These are phyloP conservation scores for Sinotaia quadrata DNA, from an alignment of 2,888 invertebrate species.

Conservation along the genomic window DNA sequence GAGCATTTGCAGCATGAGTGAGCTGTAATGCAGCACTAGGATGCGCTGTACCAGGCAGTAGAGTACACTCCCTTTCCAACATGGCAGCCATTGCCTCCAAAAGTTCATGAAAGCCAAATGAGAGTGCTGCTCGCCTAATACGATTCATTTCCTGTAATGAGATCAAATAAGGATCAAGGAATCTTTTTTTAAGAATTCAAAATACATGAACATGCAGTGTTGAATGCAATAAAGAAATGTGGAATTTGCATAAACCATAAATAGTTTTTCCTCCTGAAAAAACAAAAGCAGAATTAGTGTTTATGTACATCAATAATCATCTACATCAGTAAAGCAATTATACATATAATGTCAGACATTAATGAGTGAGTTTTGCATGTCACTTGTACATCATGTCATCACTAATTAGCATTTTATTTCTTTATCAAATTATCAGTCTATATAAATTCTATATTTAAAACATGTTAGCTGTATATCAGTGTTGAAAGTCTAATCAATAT, in stretches of 20 bases:
- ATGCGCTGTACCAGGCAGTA: slow-evolving; percentile 83
- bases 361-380: too few relatives aligned
- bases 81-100: slow-evolving; percentile 88
- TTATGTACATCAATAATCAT: not conserved
- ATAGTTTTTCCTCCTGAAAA: not conserved
- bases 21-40: slow-evolving; percentile 91
- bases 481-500: too few relatives aligned
- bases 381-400: too few relatives aligned
- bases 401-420: too few relatives aligned
- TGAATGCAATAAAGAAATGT: not conserved
- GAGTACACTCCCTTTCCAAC: slow-evolving; percentile 89
- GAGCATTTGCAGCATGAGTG: slow-evolving; percentile 87
- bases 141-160: slow-evolving; percentile 89
- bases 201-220: not conserved
- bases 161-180: not conserved
- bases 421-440: too few relatives aligned
- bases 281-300: not conserved
- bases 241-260: not conserved
- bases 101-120: slow-evolving; percentile 91
- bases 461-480: too few relatives aligned
- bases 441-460: too few relatives aligned
- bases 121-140: slow-evolving; percentile 89
- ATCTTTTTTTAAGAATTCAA: too few relatives aligned
- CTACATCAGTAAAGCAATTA: too few relatives aligned
- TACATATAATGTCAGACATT: too few relatives aligned